These are phyloP conservation scores for Nomia melanderi DNA, from an alignment of 1,140 invertebrate species.

Conservation along the genomic window DNA sequence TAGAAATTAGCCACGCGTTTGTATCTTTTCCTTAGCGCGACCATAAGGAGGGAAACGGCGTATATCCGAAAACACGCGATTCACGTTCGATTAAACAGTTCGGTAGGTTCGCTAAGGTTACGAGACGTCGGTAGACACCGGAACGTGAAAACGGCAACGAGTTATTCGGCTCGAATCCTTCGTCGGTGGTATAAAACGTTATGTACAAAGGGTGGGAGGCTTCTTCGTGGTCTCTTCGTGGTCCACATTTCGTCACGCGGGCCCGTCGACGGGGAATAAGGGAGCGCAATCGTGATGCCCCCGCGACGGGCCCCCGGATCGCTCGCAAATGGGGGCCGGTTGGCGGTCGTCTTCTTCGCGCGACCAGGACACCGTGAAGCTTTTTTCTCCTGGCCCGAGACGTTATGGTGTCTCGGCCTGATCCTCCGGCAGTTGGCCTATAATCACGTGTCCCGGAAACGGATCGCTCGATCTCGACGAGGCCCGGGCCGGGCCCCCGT, in stretches of 20 bases:
- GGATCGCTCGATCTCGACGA: conserved; percentile 74
- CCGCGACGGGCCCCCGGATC: neutral
- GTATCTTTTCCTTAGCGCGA: no score
- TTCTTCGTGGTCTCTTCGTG: conserved; percentile 6
- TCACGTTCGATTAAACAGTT: neutral
- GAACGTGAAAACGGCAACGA: conserved; percentile 30
- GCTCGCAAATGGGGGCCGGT: neutral
- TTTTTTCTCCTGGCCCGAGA: neutral
- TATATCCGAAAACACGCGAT: neutral
- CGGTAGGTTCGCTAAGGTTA: conserved; percentile 29
- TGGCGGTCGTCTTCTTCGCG: neutral
- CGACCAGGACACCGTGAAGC: neutral
- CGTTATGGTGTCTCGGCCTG: no score
- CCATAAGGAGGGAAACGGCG: no score
- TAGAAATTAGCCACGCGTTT: no score
- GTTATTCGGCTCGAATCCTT: conserved; percentile 3
- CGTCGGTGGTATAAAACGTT: conserved; percentile 38
- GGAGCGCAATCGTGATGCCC: no score
- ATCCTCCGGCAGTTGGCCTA: conserved; percentile 15
- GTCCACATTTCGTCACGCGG: conserved; percentile 39
- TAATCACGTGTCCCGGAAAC: conserved; percentile 78
- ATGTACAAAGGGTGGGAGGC: conserved; percentile 13
- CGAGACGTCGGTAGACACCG: conserved; percentile 1
- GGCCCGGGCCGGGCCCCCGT: conserved; percentile 75
- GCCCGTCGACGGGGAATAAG: neutral